Conservation (phyloP, 1,140 invertebrate genomes). For the Dendrolimus punctatus region DNA sequence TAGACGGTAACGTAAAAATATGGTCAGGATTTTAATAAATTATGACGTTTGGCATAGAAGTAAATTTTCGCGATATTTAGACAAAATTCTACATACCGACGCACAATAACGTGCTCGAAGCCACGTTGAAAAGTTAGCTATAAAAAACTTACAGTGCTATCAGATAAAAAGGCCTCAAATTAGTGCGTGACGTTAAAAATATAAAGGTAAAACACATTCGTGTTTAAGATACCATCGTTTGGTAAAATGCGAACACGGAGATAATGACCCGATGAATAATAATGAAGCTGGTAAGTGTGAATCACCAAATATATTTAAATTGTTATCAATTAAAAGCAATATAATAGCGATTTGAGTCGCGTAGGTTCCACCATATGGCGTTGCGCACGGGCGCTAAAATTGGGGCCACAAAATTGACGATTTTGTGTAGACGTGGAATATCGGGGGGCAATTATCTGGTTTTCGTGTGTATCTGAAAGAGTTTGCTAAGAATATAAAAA, state of each 20-base stretch:
- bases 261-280: constrained; percentile 69
- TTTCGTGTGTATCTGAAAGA: too few relatives aligned
- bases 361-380: constrained; percentile 55
- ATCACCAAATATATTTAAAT: constrained; percentile 72
- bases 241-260: constrained; percentile 55
- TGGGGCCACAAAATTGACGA: constrained; percentile 26
- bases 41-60: too few relatives aligned
- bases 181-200: constrained; percentile 54
- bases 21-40: too few relatives aligned
- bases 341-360: constrained; percentile 68
- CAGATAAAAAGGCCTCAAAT: constrained; percentile 18
- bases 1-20: too few relatives aligned
- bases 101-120: too few relatives aligned
- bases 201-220: constrained; percentile 63
- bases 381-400: constrained; percentile 33
- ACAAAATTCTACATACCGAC: too few relatives aligned
- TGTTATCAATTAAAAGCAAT: constrained; percentile 72
- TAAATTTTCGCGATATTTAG: too few relatives aligned
- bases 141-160: constrained; percentile 10
- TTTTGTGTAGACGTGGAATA: too few relatives aligned
- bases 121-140: neutral
- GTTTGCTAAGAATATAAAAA: too few relatives aligned
- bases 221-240: constrained; percentile 56
- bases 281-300: constrained; percentile 68
- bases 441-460: too few relatives aligned